Base-by-base conservation (phyloP, 2,113 vertebrate species). In the Steatornis caripensis region DNA sequence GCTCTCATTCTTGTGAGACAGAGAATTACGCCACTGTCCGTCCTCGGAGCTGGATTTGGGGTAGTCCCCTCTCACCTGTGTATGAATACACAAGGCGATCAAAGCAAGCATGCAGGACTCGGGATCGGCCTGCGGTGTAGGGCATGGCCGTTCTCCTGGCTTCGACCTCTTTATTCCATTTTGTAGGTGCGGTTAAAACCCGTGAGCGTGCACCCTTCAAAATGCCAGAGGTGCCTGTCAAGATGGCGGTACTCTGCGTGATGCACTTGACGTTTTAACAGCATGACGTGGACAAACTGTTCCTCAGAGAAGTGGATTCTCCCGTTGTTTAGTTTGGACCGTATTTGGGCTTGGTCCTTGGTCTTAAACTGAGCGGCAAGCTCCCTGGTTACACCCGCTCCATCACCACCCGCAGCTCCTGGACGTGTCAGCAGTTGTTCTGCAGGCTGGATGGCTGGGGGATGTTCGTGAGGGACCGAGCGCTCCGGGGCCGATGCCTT, bases 61-160 rank as follows among this genome's bases (percentile, higher is more conserved):
- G 19, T 64, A 9, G n/a, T 32, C 17, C 22, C 39, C 37, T 32
- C 61, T 94, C 41, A 36, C 10, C 4, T 15, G 0, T 16, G 11
- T 27, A 7, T 15, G 57, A 10, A 3, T 15, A 3, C 22, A 39
- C 0, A 46, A 60, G 51, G 8, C n/a, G n/a, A n/a, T n/a, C 26
- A 4, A 61, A 57, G 49, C 11, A 34, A 32, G 57, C 7, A 2
- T 0, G 3, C 8, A 32, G 29, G 19, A 5, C 29, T 39, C 0
- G 0, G 10, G n/a, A 7, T n/a, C 39, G 41, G 8, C 9, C 71
- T 45, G 27, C 26, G 39, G 20, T 41, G 5, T 6, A 11, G 53
- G 62, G 24, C 41, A 10, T 29, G 21, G 20, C 39, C 17, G 1
- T 70, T 46, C 64, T 65, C 26, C 37, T 13, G 23, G 14, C 1